Percentiles rank a stretch among this genome's conserved stretches.
phyloP scores from a whole-genome alignment of 2,888 invertebrate species.

The Tridacna crocea region DNA sequence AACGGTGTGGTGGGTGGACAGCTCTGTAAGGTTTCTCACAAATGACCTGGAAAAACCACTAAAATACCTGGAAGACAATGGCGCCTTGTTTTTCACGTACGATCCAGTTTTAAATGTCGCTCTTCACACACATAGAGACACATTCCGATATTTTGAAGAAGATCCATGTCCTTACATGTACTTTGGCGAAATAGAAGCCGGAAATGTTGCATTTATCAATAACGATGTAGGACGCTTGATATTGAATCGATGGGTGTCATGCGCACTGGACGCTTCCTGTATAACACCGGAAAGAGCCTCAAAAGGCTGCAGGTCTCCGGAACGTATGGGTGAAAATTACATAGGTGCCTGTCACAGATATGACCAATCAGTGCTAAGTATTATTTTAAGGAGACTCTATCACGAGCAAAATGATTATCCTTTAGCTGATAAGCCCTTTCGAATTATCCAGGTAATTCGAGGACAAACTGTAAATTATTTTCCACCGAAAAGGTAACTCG shows the following conservation, averaged over 20 bases:
- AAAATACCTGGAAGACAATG: conserved; percentile 33
- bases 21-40: conserved; percentile 32
- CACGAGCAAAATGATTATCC: conserved; percentile 57
- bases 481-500: conserved; percentile 6
- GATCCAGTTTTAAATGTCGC: conserved; percentile 26
- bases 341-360: conserved; percentile 55
- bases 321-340: background rate
- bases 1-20: conserved; percentile 46
- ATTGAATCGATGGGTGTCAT: conserved; percentile 33
- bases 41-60: conserved; percentile 27
- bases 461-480: conserved; percentile 41
- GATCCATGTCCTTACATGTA: conserved; percentile 32
- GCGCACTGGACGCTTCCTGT: conserved; percentile 42
- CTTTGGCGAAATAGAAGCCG: conserved; percentile 44
- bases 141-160: conserved; percentile 36
- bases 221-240: conserved; percentile 26
- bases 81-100: conserved; percentile 42
- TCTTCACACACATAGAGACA: conserved; percentile 28
- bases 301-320: background rate
- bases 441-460: conserved; percentile 38
- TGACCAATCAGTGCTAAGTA: conserved; percentile 59
- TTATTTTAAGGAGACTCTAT: conserved; percentile 52
- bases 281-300: conserved; percentile 28
- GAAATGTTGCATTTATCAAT: conserved; percentile 27
- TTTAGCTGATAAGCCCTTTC: conserved; percentile 34